phyloP scores from a whole-genome alignment of 2,888 invertebrate species.

The Chrysomela aeneicollis region DNA sequence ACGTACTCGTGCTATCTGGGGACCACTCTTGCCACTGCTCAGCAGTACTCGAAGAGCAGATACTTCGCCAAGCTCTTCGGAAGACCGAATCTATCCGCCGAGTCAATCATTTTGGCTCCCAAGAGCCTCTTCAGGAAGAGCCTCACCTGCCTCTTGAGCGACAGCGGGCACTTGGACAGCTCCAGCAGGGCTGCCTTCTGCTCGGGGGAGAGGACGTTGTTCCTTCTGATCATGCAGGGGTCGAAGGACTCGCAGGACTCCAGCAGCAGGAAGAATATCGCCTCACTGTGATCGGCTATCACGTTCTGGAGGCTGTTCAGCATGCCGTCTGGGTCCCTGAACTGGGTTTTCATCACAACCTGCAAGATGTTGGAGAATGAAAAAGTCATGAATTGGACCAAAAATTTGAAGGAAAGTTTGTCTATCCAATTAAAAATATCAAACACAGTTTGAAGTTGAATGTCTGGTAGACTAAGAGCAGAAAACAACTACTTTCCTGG shows the following conservation, averaged over 20 bases:
- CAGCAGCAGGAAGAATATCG: slow-evolving; percentile 72
- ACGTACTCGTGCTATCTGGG: too few relatives aligned
- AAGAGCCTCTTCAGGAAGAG: slow-evolving; percentile 56
- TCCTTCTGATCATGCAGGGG: slow-evolving; percentile 79
- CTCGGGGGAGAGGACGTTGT: slow-evolving; percentile 69
- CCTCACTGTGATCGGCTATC: slow-evolving; percentile 66
- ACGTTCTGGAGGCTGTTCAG: slow-evolving; percentile 80
- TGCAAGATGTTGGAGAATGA: too few relatives aligned
- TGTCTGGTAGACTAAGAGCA: too few relatives aligned
- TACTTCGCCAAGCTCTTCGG: slow-evolving; percentile 74
- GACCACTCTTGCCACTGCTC: too few relatives aligned
- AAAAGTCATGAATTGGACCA: too few relatives aligned
- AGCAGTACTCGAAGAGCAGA: slow-evolving; percentile 72
- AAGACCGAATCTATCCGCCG: slow-evolving; percentile 68
- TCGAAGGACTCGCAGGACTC: slow-evolving; percentile 82
- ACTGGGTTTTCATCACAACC: slow-evolving; percentile 85
- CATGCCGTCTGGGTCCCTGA: slow-evolving; percentile 83
- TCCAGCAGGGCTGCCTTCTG: slow-evolving; percentile 73
- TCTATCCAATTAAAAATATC: too few relatives aligned
- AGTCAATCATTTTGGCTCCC: slow-evolving; percentile 66
- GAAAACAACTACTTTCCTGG: too few relatives aligned
- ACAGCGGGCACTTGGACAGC: slow-evolving; percentile 72
- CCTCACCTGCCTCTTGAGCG: slow-evolving; percentile 69
- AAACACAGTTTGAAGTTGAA: too few relatives aligned
- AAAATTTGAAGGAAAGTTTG: too few relatives aligned